Conservation (phyloP, 1,140 invertebrate genomes). For the Macrobrachium rosenbergii region DNA sequence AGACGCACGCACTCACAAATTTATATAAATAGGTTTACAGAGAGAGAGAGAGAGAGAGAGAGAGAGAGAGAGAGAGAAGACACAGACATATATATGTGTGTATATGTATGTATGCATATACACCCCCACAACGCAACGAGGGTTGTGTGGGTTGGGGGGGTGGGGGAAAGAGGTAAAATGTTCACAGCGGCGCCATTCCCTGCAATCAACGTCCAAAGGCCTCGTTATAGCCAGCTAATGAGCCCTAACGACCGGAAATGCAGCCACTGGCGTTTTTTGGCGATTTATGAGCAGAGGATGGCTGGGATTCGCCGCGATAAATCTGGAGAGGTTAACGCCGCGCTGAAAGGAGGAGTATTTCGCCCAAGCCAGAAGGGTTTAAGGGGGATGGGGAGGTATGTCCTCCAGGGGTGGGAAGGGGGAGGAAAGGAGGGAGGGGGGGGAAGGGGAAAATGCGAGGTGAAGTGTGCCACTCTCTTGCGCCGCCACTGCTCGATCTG, state of each 20-base stretch:
- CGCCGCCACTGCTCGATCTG: background rate
- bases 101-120: background rate
- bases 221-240: constrained; percentile 21
- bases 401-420: background rate
- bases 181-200: background rate
- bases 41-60: background rate
- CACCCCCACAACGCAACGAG: background rate
- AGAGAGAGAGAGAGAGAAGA: background rate
- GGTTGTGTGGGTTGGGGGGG: background rate
- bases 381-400: background rate
- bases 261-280: background rate
- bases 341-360: background rate
- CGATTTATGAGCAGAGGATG: background rate
- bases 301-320: background rate
- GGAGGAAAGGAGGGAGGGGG: too few relatives aligned
- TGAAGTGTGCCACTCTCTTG: background rate
- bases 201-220: constrained; percentile 7
- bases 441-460: background rate
- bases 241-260: background rate
- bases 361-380: background rate
- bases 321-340: background rate
- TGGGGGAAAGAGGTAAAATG: background rate
- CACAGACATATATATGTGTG: background rate
- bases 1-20: background rate
- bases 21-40: background rate